These are phyloP conservation scores for Monodelphis domestica DNA, from an alignment of 2,797 vertebrate species.

Conservation along the genomic window DNA sequence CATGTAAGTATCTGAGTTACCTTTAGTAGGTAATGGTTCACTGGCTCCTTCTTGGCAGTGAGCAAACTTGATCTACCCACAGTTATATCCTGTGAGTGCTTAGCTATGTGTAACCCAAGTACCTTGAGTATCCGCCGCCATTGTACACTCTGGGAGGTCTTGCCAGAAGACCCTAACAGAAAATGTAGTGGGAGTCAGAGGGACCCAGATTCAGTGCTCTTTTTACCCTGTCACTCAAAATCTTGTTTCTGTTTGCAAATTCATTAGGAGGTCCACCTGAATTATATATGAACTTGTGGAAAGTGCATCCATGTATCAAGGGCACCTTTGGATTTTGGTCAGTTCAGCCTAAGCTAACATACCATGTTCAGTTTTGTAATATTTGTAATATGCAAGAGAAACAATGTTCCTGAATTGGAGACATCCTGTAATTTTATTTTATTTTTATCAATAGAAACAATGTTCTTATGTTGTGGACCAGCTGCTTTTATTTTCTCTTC, in stretches of 20 bases:
- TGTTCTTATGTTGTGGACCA: neutral
- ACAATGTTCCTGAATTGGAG: neutral
- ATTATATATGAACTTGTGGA: neutral
- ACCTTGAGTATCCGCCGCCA: neutral
- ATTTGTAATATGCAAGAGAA: neutral
- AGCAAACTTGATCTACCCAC: neutral
- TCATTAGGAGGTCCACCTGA: neutral
- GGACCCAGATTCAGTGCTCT: neutral
- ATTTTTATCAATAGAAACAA: neutral
- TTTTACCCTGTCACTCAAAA: neutral
- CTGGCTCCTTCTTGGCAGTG: neutral
- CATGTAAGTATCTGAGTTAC: neutral
- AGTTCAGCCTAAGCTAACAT: neutral
- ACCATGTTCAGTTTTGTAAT: neutral
- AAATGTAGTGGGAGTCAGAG: constrained; percentile 44
- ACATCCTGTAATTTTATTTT: neutral
- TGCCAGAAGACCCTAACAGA: constrained; percentile 27
- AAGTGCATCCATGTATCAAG: neutral
- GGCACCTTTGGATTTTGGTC: neutral
- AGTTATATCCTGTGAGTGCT: neutral
- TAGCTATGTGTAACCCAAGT: constrained; percentile 1
- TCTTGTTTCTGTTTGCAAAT: neutral
- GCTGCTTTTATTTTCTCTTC: neutral
- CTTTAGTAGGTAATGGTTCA: neutral
- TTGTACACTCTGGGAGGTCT: neutral